phyloP scores from a whole-genome alignment of 2,888 invertebrate species.

The Lepidocyrtoides sp. region DNA sequence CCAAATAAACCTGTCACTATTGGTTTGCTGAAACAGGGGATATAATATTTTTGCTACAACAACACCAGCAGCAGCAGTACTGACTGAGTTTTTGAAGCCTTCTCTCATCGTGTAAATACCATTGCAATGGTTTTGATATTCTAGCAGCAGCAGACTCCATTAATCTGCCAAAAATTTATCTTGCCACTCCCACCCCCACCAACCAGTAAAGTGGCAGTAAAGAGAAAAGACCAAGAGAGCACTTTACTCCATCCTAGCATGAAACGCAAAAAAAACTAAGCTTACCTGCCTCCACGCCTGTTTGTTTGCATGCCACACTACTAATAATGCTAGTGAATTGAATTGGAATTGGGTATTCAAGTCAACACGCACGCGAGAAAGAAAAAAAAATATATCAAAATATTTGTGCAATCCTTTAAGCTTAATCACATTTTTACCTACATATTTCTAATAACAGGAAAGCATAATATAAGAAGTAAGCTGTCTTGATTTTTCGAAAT shows the following conservation, averaged over 20 bases:
- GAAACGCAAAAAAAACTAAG: too few species aligned
- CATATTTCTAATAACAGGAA: not conserved
- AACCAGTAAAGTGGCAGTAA: too few species aligned
- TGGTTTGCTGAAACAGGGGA: slow-evolving; percentile 2
- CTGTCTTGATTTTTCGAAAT: slow-evolving; percentile 17
- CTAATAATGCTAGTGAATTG: too few species aligned
- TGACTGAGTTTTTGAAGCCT: not conserved
- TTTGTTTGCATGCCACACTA: too few species aligned
- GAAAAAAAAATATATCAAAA: slow-evolving; percentile 22
- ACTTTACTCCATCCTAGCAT: not conserved
- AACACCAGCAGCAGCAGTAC: not conserved
- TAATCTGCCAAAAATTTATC: slow-evolving; percentile 57
- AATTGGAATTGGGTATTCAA: too few species aligned
- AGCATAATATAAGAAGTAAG: not conserved
- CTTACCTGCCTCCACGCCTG: not conserved
- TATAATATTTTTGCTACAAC: not conserved
- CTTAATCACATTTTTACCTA: not conserved
- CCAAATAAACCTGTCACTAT: slow-evolving; percentile 17
- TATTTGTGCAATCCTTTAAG: not conserved
- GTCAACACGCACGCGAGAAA: not conserved
- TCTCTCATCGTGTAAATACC: not conserved
- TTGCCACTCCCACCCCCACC: slow-evolving; percentile 49
- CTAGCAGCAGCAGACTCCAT: slow-evolving; percentile 44
- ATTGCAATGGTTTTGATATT: too few species aligned
- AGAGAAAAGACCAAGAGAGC: not conserved